Percentiles rank a stretch among this genome's conserved stretches.
Conservation (phyloP, 2,113 vertebrate genomes). For the Hemichromis elongatus region DNA sequence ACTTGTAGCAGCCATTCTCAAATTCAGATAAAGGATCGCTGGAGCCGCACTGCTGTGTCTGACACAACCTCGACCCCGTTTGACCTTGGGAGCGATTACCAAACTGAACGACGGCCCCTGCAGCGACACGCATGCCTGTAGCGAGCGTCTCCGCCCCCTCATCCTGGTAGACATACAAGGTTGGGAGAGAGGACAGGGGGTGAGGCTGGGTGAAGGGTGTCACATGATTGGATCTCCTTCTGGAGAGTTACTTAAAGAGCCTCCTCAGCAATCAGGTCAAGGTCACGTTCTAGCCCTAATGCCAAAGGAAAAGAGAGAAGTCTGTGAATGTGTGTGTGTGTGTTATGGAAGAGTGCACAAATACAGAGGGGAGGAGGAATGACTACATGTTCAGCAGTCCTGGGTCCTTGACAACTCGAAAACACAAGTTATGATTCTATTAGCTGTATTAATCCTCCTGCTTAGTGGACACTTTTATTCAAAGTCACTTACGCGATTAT, state of each 20-base stretch:
- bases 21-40: not conserved
- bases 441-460: slow-evolving; percentile 63
- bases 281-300: slow-evolving; percentile 58
- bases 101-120: slow-evolving; percentile 39
- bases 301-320: slow-evolving; percentile 48
- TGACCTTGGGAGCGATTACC: slow-evolving; percentile 47
- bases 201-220: slow-evolving; percentile 57
- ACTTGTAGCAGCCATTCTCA: not conserved
- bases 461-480: slow-evolving; percentile 72
- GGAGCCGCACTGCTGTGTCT: not conserved
- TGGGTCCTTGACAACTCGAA: slow-evolving; percentile 50
- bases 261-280: slow-evolving; percentile 72
- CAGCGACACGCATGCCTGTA: slow-evolving; percentile 8
- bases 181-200: slow-evolving; percentile 36
- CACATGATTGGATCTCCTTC: slow-evolving; percentile 72
- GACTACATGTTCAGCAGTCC: slow-evolving; percentile 49
- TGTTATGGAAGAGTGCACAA: slow-evolving; percentile 10
- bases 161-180: slow-evolving; percentile 52
- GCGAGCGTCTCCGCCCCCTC: slow-evolving; percentile 34
- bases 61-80: slow-evolving; percentile 43
- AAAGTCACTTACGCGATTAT: slow-evolving; percentile 70
- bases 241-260: slow-evolving; percentile 72
- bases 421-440: slow-evolving; percentile 64
- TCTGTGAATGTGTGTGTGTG: not conserved
- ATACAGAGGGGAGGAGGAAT: not conserved